A percentile compares a stretch with the other conserved stretches of the same genome.
Conservation (phyloP, 2,888 invertebrate species). For the Campoletis raptor region DNA sequence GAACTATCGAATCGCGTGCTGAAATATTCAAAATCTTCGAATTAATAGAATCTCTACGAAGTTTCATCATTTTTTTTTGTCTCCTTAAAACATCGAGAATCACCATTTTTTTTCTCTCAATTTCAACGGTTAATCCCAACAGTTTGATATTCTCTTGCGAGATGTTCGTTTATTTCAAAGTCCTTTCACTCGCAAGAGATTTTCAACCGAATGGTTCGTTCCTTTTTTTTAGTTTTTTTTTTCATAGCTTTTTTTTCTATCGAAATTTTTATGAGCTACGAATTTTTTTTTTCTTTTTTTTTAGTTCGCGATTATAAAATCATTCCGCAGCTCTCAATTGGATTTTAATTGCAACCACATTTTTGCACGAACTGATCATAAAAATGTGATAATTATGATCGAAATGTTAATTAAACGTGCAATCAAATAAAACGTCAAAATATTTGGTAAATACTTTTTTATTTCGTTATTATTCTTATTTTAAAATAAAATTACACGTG, state of each 20-base stretch:
- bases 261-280: neutral
- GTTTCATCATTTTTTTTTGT: neutral
- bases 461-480: no score
- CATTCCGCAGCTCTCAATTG: neutral
- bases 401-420: neutral
- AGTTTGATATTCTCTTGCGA: neutral
- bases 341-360: neutral
- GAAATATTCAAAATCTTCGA: neutral
- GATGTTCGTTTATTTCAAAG: neutral
- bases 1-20: conserved; percentile 21
- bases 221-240: neutral
- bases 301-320: neutral
- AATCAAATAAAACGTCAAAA: neutral
- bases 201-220: neutral
- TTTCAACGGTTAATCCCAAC: neutral
- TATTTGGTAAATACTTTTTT: neutral
- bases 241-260: neutral
- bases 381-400: neutral
- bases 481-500: neutral
- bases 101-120: neutral
- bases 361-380: neutral
- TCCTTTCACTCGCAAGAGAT: neutral
- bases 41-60: neutral
- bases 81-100: neutral
- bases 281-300: neutral